Evolutionary conservation across 2,888 invertebrate genomes (phyloP).

Genomic region (Apamea monoglypha): DNA sequence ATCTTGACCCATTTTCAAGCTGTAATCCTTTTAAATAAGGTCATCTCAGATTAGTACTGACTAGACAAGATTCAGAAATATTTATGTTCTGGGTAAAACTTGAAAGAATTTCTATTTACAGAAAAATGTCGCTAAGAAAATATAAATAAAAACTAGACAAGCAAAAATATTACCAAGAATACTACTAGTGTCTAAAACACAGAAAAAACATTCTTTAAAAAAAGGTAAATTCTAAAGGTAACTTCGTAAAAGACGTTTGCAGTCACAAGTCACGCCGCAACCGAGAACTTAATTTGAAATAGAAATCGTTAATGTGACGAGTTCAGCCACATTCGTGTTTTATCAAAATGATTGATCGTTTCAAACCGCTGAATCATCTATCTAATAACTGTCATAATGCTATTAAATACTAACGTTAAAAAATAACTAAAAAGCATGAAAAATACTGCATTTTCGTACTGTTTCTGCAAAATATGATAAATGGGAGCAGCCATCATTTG

Average conservation of each 20-base stretch:
- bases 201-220: neutral
- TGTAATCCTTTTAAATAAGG: constrained; percentile 14
- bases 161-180: neutral
- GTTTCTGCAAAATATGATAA: constrained; percentile 58
- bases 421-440: constrained; percentile 15
- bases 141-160: too few species aligned
- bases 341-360: constrained; percentile 60
- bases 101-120: neutral
- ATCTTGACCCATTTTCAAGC: constrained; percentile 20
- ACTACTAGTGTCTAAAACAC: neutral
- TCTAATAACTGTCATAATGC: constrained; percentile 55
- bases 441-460: constrained; percentile 32
- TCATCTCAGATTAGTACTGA: neutral
- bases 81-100: neutral
- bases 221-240: neutral
- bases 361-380: constrained; percentile 44
- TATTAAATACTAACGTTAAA: constrained; percentile 39
- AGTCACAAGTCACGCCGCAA: constrained; percentile 14
- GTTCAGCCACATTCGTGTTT: constrained; percentile 30
- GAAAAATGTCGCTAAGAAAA: neutral
- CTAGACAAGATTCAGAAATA: neutral
- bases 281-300: constrained; percentile 39
- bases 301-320: constrained; percentile 34
- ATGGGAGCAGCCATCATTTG: constrained; percentile 55
- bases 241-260: neutral